Evolutionary conservation across 2,113 vertebrate species (phyloP), one percentile per base, ranked within the genome.

Genomic region (Triplophysa tibetana): DNA sequence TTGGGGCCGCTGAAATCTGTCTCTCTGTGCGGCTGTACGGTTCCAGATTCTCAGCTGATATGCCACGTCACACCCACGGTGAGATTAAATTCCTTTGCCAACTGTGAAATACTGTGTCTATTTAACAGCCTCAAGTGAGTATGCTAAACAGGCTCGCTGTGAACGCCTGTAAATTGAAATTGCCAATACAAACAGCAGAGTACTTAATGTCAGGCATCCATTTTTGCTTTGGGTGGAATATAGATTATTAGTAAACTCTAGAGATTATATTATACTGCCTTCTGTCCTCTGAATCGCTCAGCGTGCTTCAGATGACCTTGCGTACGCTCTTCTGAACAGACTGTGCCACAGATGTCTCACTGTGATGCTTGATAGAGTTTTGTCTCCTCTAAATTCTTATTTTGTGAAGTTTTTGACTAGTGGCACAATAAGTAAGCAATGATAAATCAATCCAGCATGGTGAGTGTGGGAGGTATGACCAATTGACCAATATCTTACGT

Each of bases 281-380:
- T 38, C 56, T 19, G 1, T 45, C 26, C n/a, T 23, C 8, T 17
- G 43, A 1, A 24, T 68, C 56, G 24, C 69, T 69, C 16, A 52
- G 24, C 17, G 7, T 14, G 50, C 56, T 52, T 62, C 10, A 75
- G 38, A 33, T 85, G 81, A 86, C 85, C 86, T 86, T 88, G 85
- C 82, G 81, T 21, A 84, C 24, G n/a, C 63, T 70, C 33, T 77
- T 2, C 8, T 66, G 50, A 87, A 82, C 86, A 89, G 90, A 85
- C 64, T 88, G 84, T 23, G 24, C 75, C 82, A 74, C 88, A 88
- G 87, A 87, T 88, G 87, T 84, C 86, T 69, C 50, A 45, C 83
- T 24, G 75, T 16, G 50, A 72, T 84, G 58, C 33, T 2, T 48
- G 78, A 72, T 78, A 50, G 65, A 70, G 56, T 82, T 78, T 75